Evolutionary conservation across 2,888 invertebrate genomes (phyloP).

Genomic region (Hipparchia sbordonii): DNA sequence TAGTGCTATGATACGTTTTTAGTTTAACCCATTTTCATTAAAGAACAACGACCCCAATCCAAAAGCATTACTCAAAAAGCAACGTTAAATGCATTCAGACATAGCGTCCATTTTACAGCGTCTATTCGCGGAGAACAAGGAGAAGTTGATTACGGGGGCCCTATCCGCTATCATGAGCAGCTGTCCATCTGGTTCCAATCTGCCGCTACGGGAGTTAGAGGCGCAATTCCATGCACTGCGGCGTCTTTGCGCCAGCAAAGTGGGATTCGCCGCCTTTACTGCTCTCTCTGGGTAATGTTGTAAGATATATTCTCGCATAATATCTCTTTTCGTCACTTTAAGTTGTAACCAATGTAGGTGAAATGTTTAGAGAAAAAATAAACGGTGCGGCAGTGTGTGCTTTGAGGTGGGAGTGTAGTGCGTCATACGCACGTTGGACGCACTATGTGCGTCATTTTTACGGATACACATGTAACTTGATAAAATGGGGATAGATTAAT

Average conservation of each 20-base stretch:
- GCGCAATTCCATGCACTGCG: conserved; percentile 97
- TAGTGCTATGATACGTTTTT: background rate
- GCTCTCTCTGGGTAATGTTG: conserved; percentile 88
- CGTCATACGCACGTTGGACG: no score
- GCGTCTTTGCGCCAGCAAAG: conserved; percentile 97
- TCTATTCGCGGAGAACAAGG: conserved; percentile 98
- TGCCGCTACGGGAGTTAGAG: conserved; percentile 90
- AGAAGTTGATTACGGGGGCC: conserved; percentile 96
- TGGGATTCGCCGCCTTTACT: conserved; percentile 98
- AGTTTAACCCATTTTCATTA: background rate
- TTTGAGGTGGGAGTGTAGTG: no score
- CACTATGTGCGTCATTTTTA: no score
- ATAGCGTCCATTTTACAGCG: conserved; percentile 84
- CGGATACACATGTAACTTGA: no score
- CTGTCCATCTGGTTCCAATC: conserved; percentile 61
- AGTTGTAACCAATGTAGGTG: background rate
- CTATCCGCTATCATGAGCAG: conserved; percentile 87
- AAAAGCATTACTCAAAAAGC: background rate
- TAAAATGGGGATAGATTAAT: no score
- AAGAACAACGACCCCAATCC: background rate
- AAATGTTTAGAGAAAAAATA: no score
- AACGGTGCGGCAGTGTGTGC: no score
- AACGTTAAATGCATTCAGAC: background rate
- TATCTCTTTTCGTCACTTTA: no score
- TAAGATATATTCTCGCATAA: background rate